Evolutionary conservation across 2,888 invertebrate genomes (phyloP).

Genomic region (Cheilosia grossa): DNA sequence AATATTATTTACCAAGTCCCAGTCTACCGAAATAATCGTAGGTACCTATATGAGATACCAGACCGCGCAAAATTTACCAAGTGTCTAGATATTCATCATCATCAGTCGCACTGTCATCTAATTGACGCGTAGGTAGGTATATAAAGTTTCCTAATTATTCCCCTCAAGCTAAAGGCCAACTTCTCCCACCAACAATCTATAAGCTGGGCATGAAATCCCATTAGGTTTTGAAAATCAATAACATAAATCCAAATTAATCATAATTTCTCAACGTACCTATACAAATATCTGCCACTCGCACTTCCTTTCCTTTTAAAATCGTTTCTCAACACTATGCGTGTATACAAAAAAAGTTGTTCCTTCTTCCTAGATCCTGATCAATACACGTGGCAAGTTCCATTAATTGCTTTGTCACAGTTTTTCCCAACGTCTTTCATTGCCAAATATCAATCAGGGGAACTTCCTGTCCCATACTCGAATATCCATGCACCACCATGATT

Average conservation of each 20-base stretch:
- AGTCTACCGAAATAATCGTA: no score
- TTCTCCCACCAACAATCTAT: not conserved
- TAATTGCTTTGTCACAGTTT: conserved; percentile 66
- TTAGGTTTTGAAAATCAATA: conserved; percentile 31
- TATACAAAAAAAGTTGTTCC: conserved; percentile 20
- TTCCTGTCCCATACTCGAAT: conserved; percentile 64
- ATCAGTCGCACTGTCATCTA: no score
- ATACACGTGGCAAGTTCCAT: conserved; percentile 19
- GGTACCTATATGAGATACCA: no score
- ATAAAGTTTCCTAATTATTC: not conserved
- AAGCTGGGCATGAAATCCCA: conserved; percentile 18
- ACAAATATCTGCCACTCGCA: conserved; percentile 23
- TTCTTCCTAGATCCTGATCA: not conserved
- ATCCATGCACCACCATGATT: conserved; percentile 13
- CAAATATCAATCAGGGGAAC: conserved; percentile 71
- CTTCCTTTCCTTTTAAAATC: conserved; percentile 40
- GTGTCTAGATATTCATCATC: no score
- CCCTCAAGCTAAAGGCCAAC: not conserved
- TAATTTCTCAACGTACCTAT: conserved; percentile 29
- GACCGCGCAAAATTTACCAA: no score
- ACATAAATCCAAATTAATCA: conserved; percentile 39
- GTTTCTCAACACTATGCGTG: not conserved
- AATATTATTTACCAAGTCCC: no score
- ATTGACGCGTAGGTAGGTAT: not conserved
- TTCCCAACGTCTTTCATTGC: conserved; percentile 59